These are phyloP conservation scores for Vultur gryphus DNA, from an alignment of 2,797 vertebrate species.

Conservation along the genomic window DNA sequence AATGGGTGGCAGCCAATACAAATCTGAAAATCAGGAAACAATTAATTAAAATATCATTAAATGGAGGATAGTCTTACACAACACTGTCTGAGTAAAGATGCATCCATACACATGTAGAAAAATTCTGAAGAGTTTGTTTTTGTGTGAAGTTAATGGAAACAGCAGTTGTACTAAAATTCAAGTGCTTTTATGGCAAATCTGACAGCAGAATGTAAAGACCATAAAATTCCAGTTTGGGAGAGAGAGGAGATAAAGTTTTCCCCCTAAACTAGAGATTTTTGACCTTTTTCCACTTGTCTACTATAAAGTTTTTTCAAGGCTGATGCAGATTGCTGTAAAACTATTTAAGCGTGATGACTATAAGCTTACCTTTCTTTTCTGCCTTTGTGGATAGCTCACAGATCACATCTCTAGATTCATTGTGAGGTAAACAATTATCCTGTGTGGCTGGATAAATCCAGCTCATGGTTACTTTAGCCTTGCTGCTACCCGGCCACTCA, in stretches of 20 bases:
- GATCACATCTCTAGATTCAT: neutral
- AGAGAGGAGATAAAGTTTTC: neutral
- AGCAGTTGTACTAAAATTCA: neutral
- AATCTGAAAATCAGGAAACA: neutral
- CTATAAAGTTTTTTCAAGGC: neutral
- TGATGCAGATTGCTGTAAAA: neutral
- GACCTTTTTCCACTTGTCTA: neutral
- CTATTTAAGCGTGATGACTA: neutral
- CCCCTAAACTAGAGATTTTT: neutral
- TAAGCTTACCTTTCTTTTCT: neutral
- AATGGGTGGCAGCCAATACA: neutral
- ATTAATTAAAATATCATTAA: neutral
- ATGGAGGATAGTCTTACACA: neutral
- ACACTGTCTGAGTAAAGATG: neutral
- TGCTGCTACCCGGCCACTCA: neutral
- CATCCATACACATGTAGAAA: neutral
- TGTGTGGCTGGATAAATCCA: neutral
- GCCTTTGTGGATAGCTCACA: neutral
- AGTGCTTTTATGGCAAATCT: neutral
- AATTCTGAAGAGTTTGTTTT: neutral
- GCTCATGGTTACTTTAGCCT: neutral
- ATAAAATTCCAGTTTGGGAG: neutral
- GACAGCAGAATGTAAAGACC: neutral
- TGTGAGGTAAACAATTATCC: neutral
- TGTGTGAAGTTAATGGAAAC: neutral